A percentile compares a stretch with the other conserved stretches of the same genome.
phyloP scores from a whole-genome alignment of 1,140 invertebrate species.

The Caenorhabditis inopinata region DNA sequence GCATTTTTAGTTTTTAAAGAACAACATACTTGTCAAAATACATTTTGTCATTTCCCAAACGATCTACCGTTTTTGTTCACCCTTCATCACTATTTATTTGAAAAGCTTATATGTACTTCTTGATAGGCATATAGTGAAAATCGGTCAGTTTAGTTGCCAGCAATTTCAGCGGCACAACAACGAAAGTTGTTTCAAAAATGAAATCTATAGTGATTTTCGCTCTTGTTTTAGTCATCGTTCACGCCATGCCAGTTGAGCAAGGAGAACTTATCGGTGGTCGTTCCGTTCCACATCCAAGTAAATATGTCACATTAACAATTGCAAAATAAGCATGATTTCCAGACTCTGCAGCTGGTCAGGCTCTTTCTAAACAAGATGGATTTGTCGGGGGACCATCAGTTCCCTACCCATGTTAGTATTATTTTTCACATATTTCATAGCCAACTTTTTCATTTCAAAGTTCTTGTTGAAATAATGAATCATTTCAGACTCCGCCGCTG shows the following conservation, averaged over 20 bases:
- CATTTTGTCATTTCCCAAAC: too few relatives aligned
- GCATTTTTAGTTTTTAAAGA: too few relatives aligned
- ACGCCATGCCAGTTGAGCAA: constrained; percentile 30
- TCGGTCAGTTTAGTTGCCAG: constrained; percentile 15
- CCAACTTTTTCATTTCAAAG: not conserved
- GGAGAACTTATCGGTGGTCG: constrained; percentile 6
- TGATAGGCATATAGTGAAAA: too few relatives aligned
- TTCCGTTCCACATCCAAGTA: constrained; percentile 11
- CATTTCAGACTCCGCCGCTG: not conserved
- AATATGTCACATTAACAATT: not conserved
- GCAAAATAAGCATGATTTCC: not conserved
- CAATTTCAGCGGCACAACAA: constrained; percentile 5
- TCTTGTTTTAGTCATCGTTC: constrained; percentile 1
- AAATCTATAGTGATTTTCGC: not conserved
- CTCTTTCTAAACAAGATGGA: constrained; percentile 1
- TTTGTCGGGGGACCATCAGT: not conserved
- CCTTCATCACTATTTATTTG: too few relatives aligned
- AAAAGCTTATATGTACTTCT: too few relatives aligned
- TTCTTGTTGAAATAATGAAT: not conserved
- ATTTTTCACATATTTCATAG: too few relatives aligned
- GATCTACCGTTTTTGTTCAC: too few relatives aligned
- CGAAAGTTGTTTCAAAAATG: not conserved
- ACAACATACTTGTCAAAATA: too few relatives aligned
- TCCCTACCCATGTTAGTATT: not conserved
- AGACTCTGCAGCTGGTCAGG: constrained; percentile 18